Evolutionary conservation across 2,113 vertebrate species (phyloP).

Genomic region (Melanerpes formicivorus): DNA sequence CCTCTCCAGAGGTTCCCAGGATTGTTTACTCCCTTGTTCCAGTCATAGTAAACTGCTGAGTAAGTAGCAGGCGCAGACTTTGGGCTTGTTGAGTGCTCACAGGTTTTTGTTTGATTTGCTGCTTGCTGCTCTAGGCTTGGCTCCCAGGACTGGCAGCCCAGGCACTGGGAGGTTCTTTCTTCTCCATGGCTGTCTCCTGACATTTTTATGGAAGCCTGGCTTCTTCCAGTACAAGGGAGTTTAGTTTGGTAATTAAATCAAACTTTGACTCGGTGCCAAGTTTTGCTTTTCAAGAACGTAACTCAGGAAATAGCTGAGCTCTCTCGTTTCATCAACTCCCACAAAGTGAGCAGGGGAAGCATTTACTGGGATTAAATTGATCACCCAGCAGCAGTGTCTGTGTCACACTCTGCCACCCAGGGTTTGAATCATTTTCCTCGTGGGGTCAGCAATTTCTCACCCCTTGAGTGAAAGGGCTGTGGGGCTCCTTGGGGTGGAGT

Average conservation of each 20-base stretch:
- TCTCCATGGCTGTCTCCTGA: not conserved
- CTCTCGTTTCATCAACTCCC: not conserved
- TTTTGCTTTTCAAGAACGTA: not conserved
- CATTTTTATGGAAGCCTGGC: not conserved
- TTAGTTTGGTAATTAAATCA: conserved; percentile 28
- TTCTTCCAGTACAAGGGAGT: not conserved
- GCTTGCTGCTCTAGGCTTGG: fast-evolving
- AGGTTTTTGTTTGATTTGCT: not conserved
- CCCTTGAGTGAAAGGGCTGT: not conserved
- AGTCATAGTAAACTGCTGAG: not conserved
- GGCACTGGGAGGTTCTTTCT: fast-evolving
- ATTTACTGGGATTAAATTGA: not conserved
- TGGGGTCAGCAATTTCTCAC: conserved; percentile 2
- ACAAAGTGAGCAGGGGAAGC: not conserved
- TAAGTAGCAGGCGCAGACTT: not conserved
- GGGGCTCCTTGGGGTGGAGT: fast-evolving
- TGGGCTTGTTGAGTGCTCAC: not conserved
- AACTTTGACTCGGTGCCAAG: not conserved
- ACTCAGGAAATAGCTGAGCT: not conserved
- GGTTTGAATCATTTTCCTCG: not conserved
- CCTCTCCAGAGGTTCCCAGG: not conserved
- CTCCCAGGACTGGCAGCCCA: not conserved
- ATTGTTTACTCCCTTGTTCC: not conserved
- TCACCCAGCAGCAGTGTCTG: not conserved
- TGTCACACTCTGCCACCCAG: not conserved